Base-by-base conservation (phyloP, 1,140 invertebrate genomes). In the Andrena cerasifolii region DNA sequence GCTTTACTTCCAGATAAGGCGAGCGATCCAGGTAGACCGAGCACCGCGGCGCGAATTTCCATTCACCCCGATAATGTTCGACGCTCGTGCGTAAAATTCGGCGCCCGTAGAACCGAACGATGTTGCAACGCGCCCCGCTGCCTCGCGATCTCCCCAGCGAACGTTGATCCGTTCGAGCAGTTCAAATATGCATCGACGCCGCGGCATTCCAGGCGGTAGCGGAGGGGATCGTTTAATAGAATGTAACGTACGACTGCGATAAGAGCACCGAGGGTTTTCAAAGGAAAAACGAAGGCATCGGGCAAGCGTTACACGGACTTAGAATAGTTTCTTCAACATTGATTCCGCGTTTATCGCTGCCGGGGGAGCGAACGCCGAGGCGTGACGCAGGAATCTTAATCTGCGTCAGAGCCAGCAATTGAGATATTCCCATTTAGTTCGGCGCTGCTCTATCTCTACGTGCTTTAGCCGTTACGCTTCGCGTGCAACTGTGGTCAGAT, bases 371-470 rank as follows among this genome's bases (percentile, higher is more conserved):
- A n/a, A 21, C 18, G n/a, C 26, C 24, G 18, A 1, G 14, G 14
- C 10, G 28, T 6, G 33, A 59, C 33, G 33, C 1, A 43, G 51
- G 62, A 75, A 75, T 75, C 65, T 67, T 26, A 67, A 75, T 75
- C 26, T 75, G 28, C n/a, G 72, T 7, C n/a, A 47, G 61, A 45
- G 40, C n/a, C 21, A 6, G 21, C 49, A n/a, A 75, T 56, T 43
- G 24, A 66, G 61, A 75, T 75, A 66, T 66, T 66, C 49, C 36
- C 49, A 45, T 45, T 45, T 31, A 12, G n/a, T 24, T 16, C 40
- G 21, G 36, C 24, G 4, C 36, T 0, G 45, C 21, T 51, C 21
- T 51, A 53, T 53, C 26, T 28, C 4, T 33, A 45, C n/a, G 31
- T 10, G 31, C 18, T 16, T 63, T 26, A 12, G 12, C 5, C 21